Evolutionary conservation across 1,140 invertebrate genomes (phyloP).

Genomic region (Drosophila nasuta): DNA sequence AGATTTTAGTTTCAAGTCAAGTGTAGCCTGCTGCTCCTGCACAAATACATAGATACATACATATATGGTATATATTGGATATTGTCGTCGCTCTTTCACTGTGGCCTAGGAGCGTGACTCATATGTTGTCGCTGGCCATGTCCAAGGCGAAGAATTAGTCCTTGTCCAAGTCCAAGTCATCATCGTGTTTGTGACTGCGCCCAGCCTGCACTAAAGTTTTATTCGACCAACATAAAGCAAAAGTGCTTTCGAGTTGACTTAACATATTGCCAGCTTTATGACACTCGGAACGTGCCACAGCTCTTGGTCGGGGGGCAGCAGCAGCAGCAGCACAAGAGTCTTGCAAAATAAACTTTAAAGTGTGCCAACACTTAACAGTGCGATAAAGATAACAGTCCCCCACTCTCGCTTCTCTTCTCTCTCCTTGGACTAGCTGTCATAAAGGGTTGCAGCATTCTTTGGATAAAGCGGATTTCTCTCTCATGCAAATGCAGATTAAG

Average conservation of each 20-base stretch:
- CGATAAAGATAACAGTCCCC: constrained; percentile 65
- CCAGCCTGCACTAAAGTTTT: constrained; percentile 75
- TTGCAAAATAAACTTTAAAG: constrained; percentile 59
- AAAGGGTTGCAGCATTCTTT: neutral
- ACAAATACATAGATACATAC: neutral
- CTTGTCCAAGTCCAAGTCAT: constrained; percentile 42
- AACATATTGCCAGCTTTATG: constrained; percentile 76
- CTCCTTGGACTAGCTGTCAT: constrained; percentile 1
- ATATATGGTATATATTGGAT: no score
- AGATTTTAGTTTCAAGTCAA: constrained; percentile 83
- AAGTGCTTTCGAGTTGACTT: constrained; percentile 75
- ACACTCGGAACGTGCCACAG: constrained; percentile 18
- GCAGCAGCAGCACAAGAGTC: constrained; percentile 10
- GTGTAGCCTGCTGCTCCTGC: constrained; percentile 41
- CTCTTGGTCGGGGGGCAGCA: neutral
- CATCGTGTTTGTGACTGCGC: constrained; percentile 50
- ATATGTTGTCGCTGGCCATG: constrained; percentile 31
- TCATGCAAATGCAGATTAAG: no score
- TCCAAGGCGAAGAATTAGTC: constrained; percentile 25
- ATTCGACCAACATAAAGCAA: constrained; percentile 77
- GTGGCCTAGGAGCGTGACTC: constrained; percentile 42
- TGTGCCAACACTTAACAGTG: constrained; percentile 75
- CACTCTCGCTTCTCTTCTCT: no score
- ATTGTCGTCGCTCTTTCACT: neutral
- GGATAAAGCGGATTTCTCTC: no score